Percentiles rank a stretch among this genome's conserved stretches.
Evolutionary conservation across 2,797 vertebrate species (phyloP).

Genomic region (Pterois miles): DNA sequence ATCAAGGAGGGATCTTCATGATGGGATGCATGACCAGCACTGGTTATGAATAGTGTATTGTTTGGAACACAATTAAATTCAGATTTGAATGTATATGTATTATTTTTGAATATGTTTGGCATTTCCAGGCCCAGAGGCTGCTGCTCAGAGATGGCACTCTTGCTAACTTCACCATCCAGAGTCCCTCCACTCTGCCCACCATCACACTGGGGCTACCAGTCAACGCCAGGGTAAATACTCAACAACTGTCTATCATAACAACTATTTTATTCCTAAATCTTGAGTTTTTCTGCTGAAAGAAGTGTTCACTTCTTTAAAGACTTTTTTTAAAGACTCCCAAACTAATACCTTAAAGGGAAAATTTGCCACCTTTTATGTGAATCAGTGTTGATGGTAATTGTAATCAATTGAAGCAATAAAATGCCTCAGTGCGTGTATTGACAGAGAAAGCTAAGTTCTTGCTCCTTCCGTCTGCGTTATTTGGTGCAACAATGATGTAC

Average conservation of each 20-base stretch:
- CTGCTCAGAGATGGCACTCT: conserved; percentile 87
- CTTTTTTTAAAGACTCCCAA: too few species aligned
- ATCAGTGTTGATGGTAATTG: neutral
- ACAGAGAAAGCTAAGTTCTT: neutral
- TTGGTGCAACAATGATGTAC: neutral
- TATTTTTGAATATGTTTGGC: conserved; percentile 37
- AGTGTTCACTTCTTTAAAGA: neutral
- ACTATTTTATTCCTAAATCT: neutral
- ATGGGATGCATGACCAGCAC: neutral
- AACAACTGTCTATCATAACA: neutral
- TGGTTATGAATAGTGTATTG: neutral
- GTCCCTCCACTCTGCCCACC: conserved; percentile 87
- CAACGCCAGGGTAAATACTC: conserved; percentile 85
- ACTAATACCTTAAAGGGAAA: neutral
- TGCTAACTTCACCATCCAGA: conserved; percentile 88
- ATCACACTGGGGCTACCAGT: conserved; percentile 93
- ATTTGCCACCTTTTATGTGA: neutral
- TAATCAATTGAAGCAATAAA: neutral
- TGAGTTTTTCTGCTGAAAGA: neutral
- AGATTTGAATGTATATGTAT: neutral
- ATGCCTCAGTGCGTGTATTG: neutral
- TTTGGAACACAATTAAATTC: neutral
- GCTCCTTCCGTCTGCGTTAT: neutral
- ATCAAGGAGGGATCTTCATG: neutral
- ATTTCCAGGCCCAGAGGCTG: conserved; percentile 80